Percentiles rank a stretch among this genome's conserved stretches.
Conservation (phyloP, 1,140 invertebrate species). For the Tetramorium parvispinum region DNA sequence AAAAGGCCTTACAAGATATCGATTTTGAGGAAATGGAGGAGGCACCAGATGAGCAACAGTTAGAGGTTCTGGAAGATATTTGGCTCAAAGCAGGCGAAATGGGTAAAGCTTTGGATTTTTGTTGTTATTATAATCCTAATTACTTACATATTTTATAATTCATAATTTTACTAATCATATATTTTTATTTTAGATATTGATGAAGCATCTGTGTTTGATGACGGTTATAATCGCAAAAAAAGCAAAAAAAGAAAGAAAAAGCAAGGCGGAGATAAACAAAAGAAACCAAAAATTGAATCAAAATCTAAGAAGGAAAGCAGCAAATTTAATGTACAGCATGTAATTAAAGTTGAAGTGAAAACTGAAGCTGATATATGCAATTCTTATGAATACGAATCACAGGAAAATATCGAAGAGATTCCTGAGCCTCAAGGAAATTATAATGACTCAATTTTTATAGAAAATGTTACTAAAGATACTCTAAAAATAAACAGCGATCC, state of each 20-base stretch:
- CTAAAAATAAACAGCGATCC: slow-evolving; percentile 19
- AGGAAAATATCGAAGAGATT: slow-evolving; percentile 34
- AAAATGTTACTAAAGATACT: neutral
- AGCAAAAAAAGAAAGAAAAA: slow-evolving; percentile 81
- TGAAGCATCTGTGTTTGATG: slow-evolving; percentile 86
- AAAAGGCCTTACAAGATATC: slow-evolving; percentile 84
- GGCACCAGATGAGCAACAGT: slow-evolving; percentile 89
- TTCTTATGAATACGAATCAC: neutral
- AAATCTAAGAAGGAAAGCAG: slow-evolving; percentile 61
- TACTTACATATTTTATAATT: neutral
- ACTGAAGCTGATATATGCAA: slow-evolving; percentile 13
- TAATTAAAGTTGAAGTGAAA: slow-evolving; percentile 59
- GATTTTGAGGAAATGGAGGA: slow-evolving; percentile 85
- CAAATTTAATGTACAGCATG: slow-evolving; percentile 29
- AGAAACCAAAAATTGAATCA: slow-evolving; percentile 52
- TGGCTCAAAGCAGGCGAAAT: slow-evolving; percentile 94
- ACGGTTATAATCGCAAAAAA: slow-evolving; percentile 86
- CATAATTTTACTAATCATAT: neutral
- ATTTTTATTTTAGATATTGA: slow-evolving; percentile 82
- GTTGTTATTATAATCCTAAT: neutral
- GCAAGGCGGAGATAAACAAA: slow-evolving; percentile 70
- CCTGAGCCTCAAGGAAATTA: slow-evolving; percentile 20
- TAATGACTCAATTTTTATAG: slow-evolving; percentile 10
- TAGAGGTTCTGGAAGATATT: slow-evolving; percentile 92
- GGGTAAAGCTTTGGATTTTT: slow-evolving; percentile 83